These are phyloP conservation scores for Holotrichia oblita DNA, from an alignment of 1,140 invertebrate species.

Conservation along the genomic window DNA sequence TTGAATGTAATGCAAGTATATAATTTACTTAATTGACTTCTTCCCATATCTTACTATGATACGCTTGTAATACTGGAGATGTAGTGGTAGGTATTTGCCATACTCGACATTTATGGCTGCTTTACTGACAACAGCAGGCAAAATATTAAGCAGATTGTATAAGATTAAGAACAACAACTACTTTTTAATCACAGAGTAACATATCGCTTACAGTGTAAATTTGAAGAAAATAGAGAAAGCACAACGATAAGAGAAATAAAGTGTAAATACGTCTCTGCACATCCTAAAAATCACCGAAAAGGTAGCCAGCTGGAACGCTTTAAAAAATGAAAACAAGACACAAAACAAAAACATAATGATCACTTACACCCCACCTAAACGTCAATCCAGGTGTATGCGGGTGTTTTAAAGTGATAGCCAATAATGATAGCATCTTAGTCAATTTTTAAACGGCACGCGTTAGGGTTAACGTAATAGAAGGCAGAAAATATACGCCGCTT, in stretches of 20 bases:
- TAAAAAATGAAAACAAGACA: constrained; percentile 37
- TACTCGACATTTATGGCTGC: too few species aligned
- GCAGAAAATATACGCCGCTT: neutral
- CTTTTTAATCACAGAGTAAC: neutral
- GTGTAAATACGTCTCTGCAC: constrained; percentile 1
- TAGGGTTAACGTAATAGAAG: constrained; percentile 36
- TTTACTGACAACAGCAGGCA: too few species aligned
- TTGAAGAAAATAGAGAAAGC: too few species aligned
- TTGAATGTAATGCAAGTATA: too few species aligned
- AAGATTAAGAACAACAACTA: too few species aligned
- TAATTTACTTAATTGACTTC: too few species aligned
- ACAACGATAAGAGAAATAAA: too few species aligned
- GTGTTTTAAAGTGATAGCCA: constrained; percentile 44
- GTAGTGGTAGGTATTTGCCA: too few species aligned
- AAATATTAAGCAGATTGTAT: too few species aligned
- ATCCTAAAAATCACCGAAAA: constrained; percentile 7
- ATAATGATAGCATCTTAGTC: constrained; percentile 42
- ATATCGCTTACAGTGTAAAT: too few species aligned
- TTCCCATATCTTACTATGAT: too few species aligned
- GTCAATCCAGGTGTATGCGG: constrained; percentile 49
- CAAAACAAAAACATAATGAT: constrained; percentile 43
- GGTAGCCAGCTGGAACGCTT: constrained; percentile 38
- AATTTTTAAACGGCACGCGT: constrained; percentile 39
- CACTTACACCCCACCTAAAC: constrained; percentile 44
- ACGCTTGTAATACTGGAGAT: too few species aligned